Evolutionary conservation across 2,113 vertebrate species (phyloP).

Genomic region (Silurus asotus): DNA sequence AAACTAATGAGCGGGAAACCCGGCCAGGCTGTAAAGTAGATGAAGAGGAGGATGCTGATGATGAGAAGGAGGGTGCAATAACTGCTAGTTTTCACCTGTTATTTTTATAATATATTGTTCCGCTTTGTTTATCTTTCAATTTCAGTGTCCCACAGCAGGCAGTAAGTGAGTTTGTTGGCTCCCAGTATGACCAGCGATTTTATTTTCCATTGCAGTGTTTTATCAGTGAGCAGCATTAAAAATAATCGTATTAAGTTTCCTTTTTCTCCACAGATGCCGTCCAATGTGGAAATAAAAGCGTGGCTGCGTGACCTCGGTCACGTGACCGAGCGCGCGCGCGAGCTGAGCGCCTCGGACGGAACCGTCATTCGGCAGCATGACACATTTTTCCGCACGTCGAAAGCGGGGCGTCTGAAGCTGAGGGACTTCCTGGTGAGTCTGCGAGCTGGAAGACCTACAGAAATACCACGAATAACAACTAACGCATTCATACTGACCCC

Average conservation of each 20-base stretch:
- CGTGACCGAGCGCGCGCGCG: conserved; percentile 57
- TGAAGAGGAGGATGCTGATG: no score
- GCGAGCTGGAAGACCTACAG: no score
- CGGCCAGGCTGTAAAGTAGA: background rate
- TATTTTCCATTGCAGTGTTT: background rate
- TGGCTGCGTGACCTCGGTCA: conserved; percentile 52
- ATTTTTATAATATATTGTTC: background rate
- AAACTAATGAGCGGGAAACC: background rate
- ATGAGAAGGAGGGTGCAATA: background rate
- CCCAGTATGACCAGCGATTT: background rate
- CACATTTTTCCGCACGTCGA: conserved; percentile 74
- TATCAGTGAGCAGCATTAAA: background rate
- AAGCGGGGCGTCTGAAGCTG: conserved; percentile 78
- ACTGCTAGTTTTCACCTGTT: background rate
- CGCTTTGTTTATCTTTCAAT: background rate
- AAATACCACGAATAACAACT: no score
- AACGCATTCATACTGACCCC: background rate
- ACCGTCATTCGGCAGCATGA: conserved; percentile 70
- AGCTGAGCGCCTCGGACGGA: conserved; percentile 71
- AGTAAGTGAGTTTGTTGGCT: background rate
- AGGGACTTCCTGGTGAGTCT: conserved; percentile 68
- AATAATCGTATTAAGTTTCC: background rate
- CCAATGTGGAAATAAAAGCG: conserved; percentile 83
- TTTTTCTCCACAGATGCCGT: conserved; percentile 65
- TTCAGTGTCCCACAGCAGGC: background rate